Conservation (phyloP, 35 echinoderm and acorn worm genomes). For the Patiria miniata region DNA sequence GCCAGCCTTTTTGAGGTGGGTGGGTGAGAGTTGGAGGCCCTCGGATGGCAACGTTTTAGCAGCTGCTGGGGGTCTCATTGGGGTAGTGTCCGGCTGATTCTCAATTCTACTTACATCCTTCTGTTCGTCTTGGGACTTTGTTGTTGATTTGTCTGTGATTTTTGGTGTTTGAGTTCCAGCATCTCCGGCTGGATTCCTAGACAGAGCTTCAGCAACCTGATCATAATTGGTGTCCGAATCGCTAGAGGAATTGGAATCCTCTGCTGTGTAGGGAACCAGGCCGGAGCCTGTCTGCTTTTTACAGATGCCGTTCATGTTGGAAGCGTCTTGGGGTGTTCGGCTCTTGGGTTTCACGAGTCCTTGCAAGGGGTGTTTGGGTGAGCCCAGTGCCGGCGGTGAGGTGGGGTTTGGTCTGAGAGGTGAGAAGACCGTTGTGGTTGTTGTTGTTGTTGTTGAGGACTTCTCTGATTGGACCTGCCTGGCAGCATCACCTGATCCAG, state of each 20-base stretch:
- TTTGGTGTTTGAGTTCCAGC: neutral
- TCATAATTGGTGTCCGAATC: slow-evolving; percentile 89
- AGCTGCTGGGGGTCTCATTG: slow-evolving; percentile 58
- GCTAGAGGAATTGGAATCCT: slow-evolving; percentile 67
- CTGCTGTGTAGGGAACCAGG: slow-evolving; percentile 71
- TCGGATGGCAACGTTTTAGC: slow-evolving; percentile 8
- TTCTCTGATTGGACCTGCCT: neutral
- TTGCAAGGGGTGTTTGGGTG: slow-evolving; percentile 4
- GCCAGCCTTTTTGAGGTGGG: slow-evolving; percentile 33
- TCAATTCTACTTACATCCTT: too few relatives aligned
- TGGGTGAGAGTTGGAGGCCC: neutral
- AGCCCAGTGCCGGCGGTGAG: neutral
- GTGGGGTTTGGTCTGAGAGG: neutral
- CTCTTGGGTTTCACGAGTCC: slow-evolving; percentile 45
- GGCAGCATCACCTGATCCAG: neutral
- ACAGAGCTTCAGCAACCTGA: slow-evolving; percentile 55
- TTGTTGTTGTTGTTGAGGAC: neutral
- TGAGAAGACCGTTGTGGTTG: neutral
- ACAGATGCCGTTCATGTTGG: slow-evolving; percentile 19
- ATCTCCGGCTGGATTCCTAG: slow-evolving; percentile 30
- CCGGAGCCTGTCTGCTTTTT: slow-evolving; percentile 27
- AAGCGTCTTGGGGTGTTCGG: neutral
- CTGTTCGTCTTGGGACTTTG: neutral
- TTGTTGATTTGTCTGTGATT: neutral
- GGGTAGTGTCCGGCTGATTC: neutral